These are phyloP conservation scores for Temnothorax rugatulus DNA, from an alignment of 2,888 invertebrate genomes.

Conservation along the genomic window DNA sequence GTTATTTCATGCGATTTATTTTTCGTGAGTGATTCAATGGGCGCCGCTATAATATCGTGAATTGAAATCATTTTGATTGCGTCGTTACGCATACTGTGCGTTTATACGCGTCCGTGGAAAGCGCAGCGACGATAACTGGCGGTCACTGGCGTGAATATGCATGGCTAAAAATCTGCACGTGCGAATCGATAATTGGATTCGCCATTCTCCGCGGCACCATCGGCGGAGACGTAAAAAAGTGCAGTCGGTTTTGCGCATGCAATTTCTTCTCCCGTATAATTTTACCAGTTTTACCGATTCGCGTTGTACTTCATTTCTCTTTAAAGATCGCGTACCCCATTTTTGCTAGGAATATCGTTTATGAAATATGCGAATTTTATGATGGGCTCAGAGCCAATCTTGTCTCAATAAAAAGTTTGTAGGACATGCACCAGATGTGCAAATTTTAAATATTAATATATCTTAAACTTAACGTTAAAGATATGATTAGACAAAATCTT, in stretches of 20 bases:
- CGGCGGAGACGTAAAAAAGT: conserved; percentile 41
- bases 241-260: conserved; percentile 45
- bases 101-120: conserved; percentile 49
- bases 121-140: conserved; percentile 61
- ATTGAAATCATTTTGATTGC: conserved; percentile 64
- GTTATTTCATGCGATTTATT: conserved; percentile 55
- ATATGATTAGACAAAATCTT: background rate
- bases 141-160: conserved; percentile 64
- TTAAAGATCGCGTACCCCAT: background rate
- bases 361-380: background rate
- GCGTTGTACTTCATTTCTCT: background rate
- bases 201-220: conserved; percentile 56
- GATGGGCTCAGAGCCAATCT: background rate
- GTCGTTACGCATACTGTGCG: conserved; percentile 53
- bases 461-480: background rate
- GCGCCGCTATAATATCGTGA: conserved; percentile 59
- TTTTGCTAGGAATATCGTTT: background rate
- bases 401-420: background rate
- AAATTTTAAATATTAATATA: background rate
- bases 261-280: conserved; percentile 51
- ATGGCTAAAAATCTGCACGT: conserved; percentile 64
- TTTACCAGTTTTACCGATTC: conserved; percentile 30
- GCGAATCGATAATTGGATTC: conserved; percentile 67
- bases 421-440: background rate
- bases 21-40: conserved; percentile 58